Base-by-base conservation (phyloP, 2,113 vertebrate genomes). In the Forbesichthys papilliferus region DNA sequence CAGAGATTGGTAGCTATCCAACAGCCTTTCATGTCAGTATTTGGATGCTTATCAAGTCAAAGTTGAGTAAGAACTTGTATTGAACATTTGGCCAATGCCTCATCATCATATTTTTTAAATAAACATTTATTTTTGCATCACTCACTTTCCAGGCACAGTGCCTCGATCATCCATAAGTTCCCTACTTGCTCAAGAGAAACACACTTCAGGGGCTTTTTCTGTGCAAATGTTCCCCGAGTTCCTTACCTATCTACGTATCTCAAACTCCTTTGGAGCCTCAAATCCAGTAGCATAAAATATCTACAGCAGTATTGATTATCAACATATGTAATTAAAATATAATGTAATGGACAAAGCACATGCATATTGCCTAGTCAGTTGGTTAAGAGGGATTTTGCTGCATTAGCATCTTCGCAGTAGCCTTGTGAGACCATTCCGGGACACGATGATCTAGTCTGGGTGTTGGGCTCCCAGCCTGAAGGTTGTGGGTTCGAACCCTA, bases 321-420 rank as follows among this genome's bases (percentile, higher is more conserved):
- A 20, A 20, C 36, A 42, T 42, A 42, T 42, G 36, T 42, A 7
- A 42, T 61, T 61, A n/a, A 36, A 12, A 33, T 61, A 46, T 36
- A 14, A 61, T 14, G 14, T n/a, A 47, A 8, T 61, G 59, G 42
- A 34, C 36, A 42, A 61, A 61, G 34, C 12, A 9, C 12, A 47
- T 20, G 20, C 20, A 20, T 20, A 20, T 20, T 20, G 20, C 20
- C 20, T 55, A 68, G 74, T 64, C 68, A 59, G 58, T 63, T 72
- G 68, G 46, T 58, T 79, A 34, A 64, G 69, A 61, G 70, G 53
- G 53, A 66, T 20, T 49, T n/a, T 64, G 71, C 74, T 77, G 65
- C 58, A 73, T 71, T 76, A 48, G 64, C 60, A 55, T 16, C 54
- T 27, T 20, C 20, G 5, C 16, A 56, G 54, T 20, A 20, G 20